Evolutionary conservation across 2,888 invertebrate genomes (phyloP).

Genomic region (Drosophila affinis): DNA sequence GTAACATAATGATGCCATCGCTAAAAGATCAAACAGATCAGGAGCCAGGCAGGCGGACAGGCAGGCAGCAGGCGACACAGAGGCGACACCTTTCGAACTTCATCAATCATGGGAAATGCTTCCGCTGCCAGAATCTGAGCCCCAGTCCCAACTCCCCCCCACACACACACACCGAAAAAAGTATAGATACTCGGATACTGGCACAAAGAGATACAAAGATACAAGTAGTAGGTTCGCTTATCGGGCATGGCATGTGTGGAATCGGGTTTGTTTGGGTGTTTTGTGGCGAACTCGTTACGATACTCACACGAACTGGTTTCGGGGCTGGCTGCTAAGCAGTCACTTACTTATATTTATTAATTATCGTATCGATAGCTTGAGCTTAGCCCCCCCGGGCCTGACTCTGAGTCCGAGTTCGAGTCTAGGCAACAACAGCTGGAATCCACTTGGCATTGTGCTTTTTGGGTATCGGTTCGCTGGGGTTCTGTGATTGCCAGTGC

Average conservation of each 20-base stretch:
- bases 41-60: slow-evolving; percentile 1
- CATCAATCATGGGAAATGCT: slow-evolving; percentile 64
- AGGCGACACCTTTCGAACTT: slow-evolving; percentile 62
- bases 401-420: background rate
- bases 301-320: slow-evolving; percentile 61
- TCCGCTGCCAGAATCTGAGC: slow-evolving; percentile 32
- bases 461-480: slow-evolving; percentile 30
- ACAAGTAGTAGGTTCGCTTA: slow-evolving; percentile 54
- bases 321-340: slow-evolving; percentile 33
- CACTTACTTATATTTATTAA: slow-evolving; percentile 67
- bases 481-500: slow-evolving; percentile 57
- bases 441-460: slow-evolving; percentile 51
- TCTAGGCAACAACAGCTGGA: slow-evolving; percentile 17
- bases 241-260: slow-evolving; percentile 54
- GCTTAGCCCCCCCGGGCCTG: slow-evolving; percentile 37
- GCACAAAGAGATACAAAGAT: background rate
- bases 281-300: slow-evolving; percentile 29
- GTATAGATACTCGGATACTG: background rate
- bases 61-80: background rate
- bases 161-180: slow-evolving; percentile 2
- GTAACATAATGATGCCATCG: slow-evolving; percentile 37
- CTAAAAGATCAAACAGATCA: slow-evolving; percentile 36
- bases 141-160: background rate
- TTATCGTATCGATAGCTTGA: slow-evolving; percentile 71
- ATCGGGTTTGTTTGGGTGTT: slow-evolving; percentile 65